Percentiles rank a stretch among this genome's conserved stretches.
These are phyloP conservation scores for Dorcus hopei DNA, from an alignment of 2,888 invertebrate species.

Conservation along the genomic window DNA sequence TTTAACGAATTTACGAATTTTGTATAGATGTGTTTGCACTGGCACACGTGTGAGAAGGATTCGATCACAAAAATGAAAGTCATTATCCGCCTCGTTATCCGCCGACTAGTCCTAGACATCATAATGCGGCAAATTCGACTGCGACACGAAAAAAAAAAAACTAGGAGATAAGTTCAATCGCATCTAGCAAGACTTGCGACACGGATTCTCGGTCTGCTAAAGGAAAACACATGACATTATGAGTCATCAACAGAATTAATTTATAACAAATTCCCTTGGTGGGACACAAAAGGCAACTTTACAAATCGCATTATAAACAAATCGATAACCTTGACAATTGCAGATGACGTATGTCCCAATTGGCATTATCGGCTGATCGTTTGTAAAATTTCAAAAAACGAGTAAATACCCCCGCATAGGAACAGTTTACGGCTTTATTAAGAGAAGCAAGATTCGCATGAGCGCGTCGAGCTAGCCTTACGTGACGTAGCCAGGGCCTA, in stretches of 20 bases:
- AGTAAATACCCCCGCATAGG: not conserved
- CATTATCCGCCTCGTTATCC: not conserved
- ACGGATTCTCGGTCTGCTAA: not conserved
- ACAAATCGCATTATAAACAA: not conserved
- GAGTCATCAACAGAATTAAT: not conserved
- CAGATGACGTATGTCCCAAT: not conserved
- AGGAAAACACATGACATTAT: not conserved
- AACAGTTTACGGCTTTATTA: constrained; percentile 15
- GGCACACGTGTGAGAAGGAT: too few species aligned
- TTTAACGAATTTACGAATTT: too few species aligned
- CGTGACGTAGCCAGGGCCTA: constrained; percentile 52
- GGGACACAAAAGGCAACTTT: not conserved
- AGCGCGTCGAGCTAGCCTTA: constrained; percentile 51
- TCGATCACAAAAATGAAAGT: not conserved
- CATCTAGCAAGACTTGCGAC: not conserved
- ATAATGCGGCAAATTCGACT: not conserved
- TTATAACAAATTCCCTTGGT: not conserved
- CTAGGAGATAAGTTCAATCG: not conserved
- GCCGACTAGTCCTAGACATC: not conserved
- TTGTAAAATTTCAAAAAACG: too few species aligned
- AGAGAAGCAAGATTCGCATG: constrained; percentile 16
- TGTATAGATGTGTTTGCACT: too few species aligned
- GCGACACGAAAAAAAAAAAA: not conserved
- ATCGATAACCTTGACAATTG: not conserved
- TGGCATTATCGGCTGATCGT: too few species aligned